Conservation (phyloP, 2,797 vertebrate species). For the Chelon labrosus region DNA sequence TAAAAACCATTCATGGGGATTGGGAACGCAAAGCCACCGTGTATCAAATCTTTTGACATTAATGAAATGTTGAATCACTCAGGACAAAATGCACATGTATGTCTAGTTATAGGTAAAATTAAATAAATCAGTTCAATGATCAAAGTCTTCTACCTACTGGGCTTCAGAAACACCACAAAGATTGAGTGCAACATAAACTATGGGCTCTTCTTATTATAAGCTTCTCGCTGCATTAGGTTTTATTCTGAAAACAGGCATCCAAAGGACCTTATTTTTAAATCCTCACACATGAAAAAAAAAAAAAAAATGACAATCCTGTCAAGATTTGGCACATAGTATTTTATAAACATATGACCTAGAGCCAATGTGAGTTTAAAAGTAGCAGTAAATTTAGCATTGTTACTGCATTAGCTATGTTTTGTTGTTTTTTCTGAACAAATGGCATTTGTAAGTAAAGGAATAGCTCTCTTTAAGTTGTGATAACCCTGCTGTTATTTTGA, state of each 20-base stretch:
- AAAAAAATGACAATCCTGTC: conserved; percentile 15
- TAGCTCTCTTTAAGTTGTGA: background rate
- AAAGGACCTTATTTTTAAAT: conserved; percentile 13
- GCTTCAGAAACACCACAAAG: conserved; percentile 1
- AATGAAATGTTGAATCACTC: background rate
- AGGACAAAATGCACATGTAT: no score
- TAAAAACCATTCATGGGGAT: background rate
- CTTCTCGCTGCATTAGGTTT: conserved; percentile 3
- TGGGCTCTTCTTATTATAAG: conserved; percentile 1
- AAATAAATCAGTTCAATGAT: background rate
- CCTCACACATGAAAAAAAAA: conserved; percentile 3
- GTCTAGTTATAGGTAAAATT: no score
- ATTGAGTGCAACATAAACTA: background rate
- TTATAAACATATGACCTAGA: conserved; percentile 24
- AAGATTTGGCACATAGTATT: conserved; percentile 42
- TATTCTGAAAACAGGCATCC: conserved; percentile 22
- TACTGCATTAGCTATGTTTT: background rate
- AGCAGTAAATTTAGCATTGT: conserved; percentile 10
- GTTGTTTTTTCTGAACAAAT: conserved; percentile 15
- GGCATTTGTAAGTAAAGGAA: conserved; percentile 13
- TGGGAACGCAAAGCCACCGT: no score
- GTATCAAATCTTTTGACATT: background rate
- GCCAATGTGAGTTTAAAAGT: conserved; percentile 27
- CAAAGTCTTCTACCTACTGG: background rate
- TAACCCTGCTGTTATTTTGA: background rate